phyloP scores from a whole-genome alignment of 2,113 vertebrate genomes.

The Erythrolamprus reginae region DNA sequence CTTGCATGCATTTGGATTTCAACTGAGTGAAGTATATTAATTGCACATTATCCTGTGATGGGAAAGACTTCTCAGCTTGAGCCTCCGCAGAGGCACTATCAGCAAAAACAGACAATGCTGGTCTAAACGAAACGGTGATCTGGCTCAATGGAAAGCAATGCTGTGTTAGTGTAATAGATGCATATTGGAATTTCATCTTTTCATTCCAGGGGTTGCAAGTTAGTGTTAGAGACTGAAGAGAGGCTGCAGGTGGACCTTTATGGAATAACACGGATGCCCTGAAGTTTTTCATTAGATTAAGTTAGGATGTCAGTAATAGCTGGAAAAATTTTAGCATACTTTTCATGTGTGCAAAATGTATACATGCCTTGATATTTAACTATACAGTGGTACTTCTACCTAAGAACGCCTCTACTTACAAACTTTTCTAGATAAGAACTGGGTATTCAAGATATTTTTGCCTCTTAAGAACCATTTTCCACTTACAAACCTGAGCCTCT shows the following conservation, averaged over 20 bases:
- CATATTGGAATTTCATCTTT: background rate
- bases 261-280: background rate
- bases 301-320: background rate
- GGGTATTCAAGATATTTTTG: no score
- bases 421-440: no score
- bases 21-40: background rate
- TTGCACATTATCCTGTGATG: background rate
- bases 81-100: background rate
- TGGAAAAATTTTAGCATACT: background rate
- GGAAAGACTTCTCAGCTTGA: background rate
- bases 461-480: no score
- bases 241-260: background rate
- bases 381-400: no score
- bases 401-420: no score
- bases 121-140: background rate
- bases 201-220: background rate
- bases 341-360: background rate
- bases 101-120: background rate
- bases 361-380: background rate
- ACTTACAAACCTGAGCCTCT: no score
- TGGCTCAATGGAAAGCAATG: background rate
- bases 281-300: background rate
- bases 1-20: background rate
- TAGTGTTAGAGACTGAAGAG: background rate
- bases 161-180: constrained; percentile 17